phyloP scores from a whole-genome alignment of 2,113 vertebrate species.

The Albula goreensis region DNA sequence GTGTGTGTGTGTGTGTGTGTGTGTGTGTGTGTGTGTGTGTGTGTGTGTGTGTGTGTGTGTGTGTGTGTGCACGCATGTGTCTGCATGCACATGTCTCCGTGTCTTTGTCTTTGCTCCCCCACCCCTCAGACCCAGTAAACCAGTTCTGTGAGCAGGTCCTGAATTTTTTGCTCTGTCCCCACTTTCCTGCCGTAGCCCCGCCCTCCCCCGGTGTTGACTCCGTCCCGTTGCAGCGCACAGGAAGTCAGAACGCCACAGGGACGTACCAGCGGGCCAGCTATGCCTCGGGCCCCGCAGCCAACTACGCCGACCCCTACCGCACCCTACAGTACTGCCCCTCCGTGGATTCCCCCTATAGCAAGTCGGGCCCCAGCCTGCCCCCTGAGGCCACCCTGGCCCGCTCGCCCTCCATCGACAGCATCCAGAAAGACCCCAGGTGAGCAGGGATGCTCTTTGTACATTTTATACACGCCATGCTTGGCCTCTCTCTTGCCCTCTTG shows the following conservation, averaged over 20 bases:
- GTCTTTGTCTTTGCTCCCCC: slow-evolving; percentile 21
- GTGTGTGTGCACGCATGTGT: background rate
- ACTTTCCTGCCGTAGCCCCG: slow-evolving; percentile 94
- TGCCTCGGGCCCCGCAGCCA: slow-evolving; percentile 79
- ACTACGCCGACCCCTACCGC: slow-evolving; percentile 94
- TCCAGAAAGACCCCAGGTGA: slow-evolving; percentile 99
- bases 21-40: slow-evolving; percentile 19
- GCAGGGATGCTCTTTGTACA: slow-evolving; percentile 35
- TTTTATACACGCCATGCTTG: background rate
- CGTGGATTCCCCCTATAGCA: slow-evolving; percentile 97
- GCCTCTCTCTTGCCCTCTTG: background rate
- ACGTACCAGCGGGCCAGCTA: slow-evolving; percentile 95
- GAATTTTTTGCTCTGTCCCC: slow-evolving; percentile 95
- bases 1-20: slow-evolving; percentile 26
- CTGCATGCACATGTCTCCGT: slow-evolving; percentile 25
- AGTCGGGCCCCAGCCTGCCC: slow-evolving; percentile 93
- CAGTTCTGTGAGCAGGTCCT: slow-evolving; percentile 93
- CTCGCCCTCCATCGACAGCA: slow-evolving; percentile 98
- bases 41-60: slow-evolving; percentile 15
- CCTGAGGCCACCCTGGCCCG: slow-evolving; percentile 91
- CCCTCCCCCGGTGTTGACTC: slow-evolving; percentile 97
- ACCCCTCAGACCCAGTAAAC: slow-evolving; percentile 81
- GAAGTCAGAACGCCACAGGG: slow-evolving; percentile 86
- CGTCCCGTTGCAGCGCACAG: slow-evolving; percentile 97
- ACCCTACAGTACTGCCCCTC: slow-evolving; percentile 98